Conservation (phyloP, 2,888 invertebrate genomes). For the Adelognathus sp. region DNA sequence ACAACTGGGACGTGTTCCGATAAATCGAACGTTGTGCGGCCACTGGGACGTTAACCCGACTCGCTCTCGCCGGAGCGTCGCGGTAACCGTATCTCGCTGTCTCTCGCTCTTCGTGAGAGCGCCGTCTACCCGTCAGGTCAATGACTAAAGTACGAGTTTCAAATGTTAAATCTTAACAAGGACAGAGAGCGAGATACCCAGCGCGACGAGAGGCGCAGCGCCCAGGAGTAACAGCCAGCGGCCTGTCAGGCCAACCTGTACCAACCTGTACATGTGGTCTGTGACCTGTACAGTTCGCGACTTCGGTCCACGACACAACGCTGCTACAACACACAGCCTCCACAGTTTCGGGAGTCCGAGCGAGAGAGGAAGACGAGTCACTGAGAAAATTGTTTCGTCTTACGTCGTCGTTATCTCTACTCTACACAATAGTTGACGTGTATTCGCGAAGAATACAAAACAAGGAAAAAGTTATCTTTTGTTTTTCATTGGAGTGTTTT, state of each 20-base stretch:
- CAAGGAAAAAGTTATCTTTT: background rate
- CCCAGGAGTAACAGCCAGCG: constrained; percentile 37
- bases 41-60: no score
- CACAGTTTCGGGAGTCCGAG: background rate
- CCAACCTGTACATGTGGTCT: constrained; percentile 61
- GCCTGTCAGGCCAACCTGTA: constrained; percentile 59
- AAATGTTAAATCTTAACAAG: constrained; percentile 63
- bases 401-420: background rate
- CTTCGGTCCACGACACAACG: no score
- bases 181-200: no score
- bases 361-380: no score
- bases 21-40: no score
- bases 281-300: constrained; percentile 55
- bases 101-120: constrained; percentile 63
- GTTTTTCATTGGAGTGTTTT: background rate
- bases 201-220: no score
- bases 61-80: no score
- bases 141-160: constrained; percentile 69
- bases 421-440: no score
- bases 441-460: background rate
- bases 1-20: no score
- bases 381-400: background rate
- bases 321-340: background rate
- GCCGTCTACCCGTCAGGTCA: constrained; percentile 72
- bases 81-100: constrained; percentile 19